Evolutionary conservation across 2,888 invertebrate species (phyloP).

Genomic region (Acanthosepion lycidas): DNA sequence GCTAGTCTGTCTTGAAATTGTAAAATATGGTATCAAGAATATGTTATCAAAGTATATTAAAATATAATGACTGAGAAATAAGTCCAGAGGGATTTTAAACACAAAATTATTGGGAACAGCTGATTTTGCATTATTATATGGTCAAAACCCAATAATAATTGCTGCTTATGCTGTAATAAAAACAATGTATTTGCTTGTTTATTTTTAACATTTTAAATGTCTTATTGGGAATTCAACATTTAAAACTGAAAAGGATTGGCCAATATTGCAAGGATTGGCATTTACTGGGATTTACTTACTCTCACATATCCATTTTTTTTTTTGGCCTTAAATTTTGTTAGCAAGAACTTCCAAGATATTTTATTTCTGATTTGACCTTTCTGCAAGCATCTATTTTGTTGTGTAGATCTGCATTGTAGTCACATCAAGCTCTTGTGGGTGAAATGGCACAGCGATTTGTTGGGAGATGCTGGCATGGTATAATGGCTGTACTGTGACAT

Average conservation of each 20-base stretch:
- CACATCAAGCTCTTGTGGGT: slow-evolving; percentile 24
- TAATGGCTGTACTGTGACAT: slow-evolving; percentile 38
- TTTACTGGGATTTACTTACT: neutral
- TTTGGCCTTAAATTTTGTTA: neutral
- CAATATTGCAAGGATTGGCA: too few relatives aligned
- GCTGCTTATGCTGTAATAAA: neutral
- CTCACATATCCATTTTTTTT: neutral
- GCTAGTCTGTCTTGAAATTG: neutral
- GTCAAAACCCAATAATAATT: neutral
- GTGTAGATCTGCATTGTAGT: neutral
- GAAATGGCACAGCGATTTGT: neutral
- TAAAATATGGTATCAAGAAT: slow-evolving; percentile 1
- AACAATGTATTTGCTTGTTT: neutral
- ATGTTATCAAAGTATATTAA: neutral
- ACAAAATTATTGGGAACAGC: neutral
- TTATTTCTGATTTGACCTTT: neutral
- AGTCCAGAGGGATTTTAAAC: neutral
- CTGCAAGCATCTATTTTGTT: neutral
- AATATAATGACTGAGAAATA: neutral
- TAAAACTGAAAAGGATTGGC: neutral
- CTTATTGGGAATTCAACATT: neutral
- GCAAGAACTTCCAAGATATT: neutral
- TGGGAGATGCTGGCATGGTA: slow-evolving; percentile 18
- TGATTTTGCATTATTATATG: neutral
- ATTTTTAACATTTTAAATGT: neutral